Evolutionary conservation across 2,888 invertebrate genomes (phyloP).

Genomic region (Dolichopus griseipennis): DNA sequence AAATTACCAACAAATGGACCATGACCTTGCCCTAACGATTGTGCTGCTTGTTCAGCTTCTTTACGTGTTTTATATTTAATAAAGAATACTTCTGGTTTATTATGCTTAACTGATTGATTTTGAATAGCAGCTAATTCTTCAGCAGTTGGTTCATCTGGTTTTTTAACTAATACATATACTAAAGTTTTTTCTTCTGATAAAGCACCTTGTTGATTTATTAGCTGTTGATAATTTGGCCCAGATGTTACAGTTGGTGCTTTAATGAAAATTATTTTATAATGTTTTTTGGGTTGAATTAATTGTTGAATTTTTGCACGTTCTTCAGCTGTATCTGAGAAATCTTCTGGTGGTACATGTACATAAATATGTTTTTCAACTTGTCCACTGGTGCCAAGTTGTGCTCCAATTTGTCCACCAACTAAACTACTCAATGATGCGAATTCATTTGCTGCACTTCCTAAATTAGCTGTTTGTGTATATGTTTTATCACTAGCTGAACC

Average conservation of each 20-base stretch:
- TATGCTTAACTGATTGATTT: slow-evolving; percentile 44
- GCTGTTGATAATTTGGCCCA: slow-evolving; percentile 50
- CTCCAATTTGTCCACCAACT: background rate
- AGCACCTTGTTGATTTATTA: slow-evolving; percentile 47
- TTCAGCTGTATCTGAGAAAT: slow-evolving; percentile 60
- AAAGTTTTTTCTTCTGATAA: slow-evolving; percentile 61
- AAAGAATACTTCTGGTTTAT: slow-evolving; percentile 63
- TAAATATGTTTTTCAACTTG: slow-evolving; percentile 77
- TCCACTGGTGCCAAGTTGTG: slow-evolving; percentile 18
- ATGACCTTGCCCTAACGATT: slow-evolving; percentile 12
- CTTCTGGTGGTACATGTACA: slow-evolving; percentile 78
- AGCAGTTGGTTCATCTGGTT: slow-evolving; percentile 57
- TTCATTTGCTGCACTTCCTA: slow-evolving; percentile 15
- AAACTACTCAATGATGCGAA: slow-evolving; percentile 13
- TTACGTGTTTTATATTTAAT: slow-evolving; percentile 60
- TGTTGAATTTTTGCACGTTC: slow-evolving; percentile 54
- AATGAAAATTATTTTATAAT: slow-evolving; percentile 67
- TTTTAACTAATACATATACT: slow-evolving; percentile 61
- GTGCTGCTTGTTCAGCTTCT: slow-evolving; percentile 23
- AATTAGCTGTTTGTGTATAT: background rate
- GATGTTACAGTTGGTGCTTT: slow-evolving; percentile 53
- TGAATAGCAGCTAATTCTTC: slow-evolving; percentile 54
- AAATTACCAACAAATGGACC: slow-evolving; percentile 7
- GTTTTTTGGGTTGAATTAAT: slow-evolving; percentile 56
- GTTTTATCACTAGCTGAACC: slow-evolving; percentile 11